Base-by-base conservation (phyloP, 2,888 invertebrate genomes). In the Tetheella fluctuosa region DNA sequence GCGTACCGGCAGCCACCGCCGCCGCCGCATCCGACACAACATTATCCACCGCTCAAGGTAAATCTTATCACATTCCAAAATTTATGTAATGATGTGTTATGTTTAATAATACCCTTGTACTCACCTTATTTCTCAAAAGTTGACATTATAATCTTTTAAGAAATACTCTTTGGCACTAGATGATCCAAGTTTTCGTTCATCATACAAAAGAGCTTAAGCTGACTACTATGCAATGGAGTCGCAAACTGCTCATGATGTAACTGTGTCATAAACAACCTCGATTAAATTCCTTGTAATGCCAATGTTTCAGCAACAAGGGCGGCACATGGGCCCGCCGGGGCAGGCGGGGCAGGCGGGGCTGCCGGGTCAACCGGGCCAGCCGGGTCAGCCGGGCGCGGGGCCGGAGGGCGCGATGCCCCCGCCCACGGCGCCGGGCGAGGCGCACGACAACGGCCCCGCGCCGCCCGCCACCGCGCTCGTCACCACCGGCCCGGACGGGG, bases 401-500 rank as follows among this genome's bases (percentile, higher is more conserved):
- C 95, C 95, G 94, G 73, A 86, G 74, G 84, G 89, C 73, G 84
- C 86, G 57, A 95, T 95, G 94, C 94, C 94, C 64, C 95, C 95
- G 65, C 95, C 95, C 39, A 94, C 93, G 64, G 93, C 89, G 74
- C 93, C 94, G 59, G 94, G 88, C 74, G 96, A 86, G 94, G 95
- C 88, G 87, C 97, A 95, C 84, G 95, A 95, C 84, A 95, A 95
- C 86, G 95, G 95, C 25, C 93, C 94, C n/a, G 89, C 93, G 57
- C 94, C 96, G 84, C 96, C 96, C 63, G 97, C 97, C 74, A 97
- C 97, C 54, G 96, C 97, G 64, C 96, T 98, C 70, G 96, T 97
- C 78, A 97, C 97, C 69, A 97, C 98, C 60, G 98, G 98, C 4
- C 98, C 98, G 17, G 98, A 98, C 91, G 98, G 98, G 63, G 95